These are phyloP conservation scores for Holothuria scabra DNA, from an alignment of 53 echinoderm and acorn worm genomes.

Conservation along the genomic window DNA sequence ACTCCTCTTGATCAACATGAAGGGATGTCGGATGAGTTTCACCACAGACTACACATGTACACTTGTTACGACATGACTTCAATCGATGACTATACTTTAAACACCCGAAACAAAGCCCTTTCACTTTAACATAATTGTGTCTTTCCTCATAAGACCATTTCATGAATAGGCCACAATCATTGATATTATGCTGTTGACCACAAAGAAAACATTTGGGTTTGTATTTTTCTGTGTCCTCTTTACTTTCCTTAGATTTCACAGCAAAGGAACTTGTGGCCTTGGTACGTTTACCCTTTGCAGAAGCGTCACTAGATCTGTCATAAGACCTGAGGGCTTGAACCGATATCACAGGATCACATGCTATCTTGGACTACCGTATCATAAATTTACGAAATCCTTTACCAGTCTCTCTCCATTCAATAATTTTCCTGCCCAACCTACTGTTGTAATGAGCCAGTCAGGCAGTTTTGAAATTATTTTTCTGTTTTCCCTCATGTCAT, in stretches of 20 bases:
- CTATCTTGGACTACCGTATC: slow-evolving; percentile 12
- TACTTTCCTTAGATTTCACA: slow-evolving; percentile 1
- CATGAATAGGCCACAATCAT: neutral
- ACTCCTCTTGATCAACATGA: neutral
- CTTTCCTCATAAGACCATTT: slow-evolving; percentile 2
- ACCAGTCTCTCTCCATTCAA: too few relatives aligned
- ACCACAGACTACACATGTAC: too few relatives aligned
- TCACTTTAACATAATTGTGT: neutral
- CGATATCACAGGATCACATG: slow-evolving; percentile 15
- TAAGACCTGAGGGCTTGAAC: neutral
- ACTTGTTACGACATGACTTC: too few relatives aligned
- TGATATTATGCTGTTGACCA: neutral
- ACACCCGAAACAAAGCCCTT: too few relatives aligned
- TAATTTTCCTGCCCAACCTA: too few relatives aligned
- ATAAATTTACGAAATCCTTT: too few relatives aligned
- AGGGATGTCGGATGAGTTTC: neutral
- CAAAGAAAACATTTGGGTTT: slow-evolving; percentile 7
- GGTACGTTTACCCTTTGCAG: neutral
- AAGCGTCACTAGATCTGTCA: neutral
- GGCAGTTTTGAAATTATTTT: neutral
- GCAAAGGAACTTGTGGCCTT: neutral
- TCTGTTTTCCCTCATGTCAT: slow-evolving; percentile 21
- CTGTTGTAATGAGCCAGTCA: neutral
- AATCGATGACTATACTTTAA: too few relatives aligned
- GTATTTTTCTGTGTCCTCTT: neutral